These are phyloP conservation scores for Hephaestus fuliginosus DNA, from an alignment of 2,797 vertebrate genomes.

Conservation along the genomic window DNA sequence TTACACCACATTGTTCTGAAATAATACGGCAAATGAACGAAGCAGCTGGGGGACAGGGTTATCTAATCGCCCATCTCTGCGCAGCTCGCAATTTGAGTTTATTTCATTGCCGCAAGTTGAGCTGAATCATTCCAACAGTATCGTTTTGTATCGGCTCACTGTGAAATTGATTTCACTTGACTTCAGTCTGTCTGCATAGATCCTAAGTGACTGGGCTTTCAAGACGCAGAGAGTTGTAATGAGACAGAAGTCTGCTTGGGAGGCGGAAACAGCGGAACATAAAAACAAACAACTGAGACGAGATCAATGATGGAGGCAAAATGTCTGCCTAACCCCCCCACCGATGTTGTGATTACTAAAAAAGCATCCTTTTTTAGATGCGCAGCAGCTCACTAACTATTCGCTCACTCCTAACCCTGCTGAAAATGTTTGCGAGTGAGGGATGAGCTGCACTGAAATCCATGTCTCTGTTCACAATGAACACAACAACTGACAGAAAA, in stretches of 20 bases:
- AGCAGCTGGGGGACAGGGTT: constrained; percentile 3
- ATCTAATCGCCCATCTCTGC: constrained; percentile 26
- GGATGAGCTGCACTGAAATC: neutral
- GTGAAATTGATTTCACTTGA: constrained; percentile 64
- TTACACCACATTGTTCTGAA: constrained; percentile 14
- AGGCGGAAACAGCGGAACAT: constrained; percentile 17
- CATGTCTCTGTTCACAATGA: neutral
- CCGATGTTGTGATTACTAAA: constrained; percentile 17
- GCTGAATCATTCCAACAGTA: constrained; percentile 27
- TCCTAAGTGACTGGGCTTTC: constrained; percentile 33
- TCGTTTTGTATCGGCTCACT: constrained; percentile 35
- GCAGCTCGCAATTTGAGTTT: constrained; percentile 22
- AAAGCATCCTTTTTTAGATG: constrained; percentile 6
- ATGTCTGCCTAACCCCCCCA: neutral
- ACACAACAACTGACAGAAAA: constrained; percentile 9
- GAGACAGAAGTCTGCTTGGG: constrained; percentile 25
- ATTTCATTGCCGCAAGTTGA: constrained; percentile 37
- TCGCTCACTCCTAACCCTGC: neutral
- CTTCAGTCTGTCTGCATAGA: constrained; percentile 39
- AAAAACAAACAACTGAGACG: constrained; percentile 18
- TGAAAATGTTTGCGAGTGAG: neutral
- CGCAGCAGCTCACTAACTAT: neutral
- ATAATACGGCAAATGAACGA: constrained; percentile 5
- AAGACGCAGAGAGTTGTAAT: constrained; percentile 25
- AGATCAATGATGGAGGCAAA: constrained; percentile 35